Conservation (phyloP, 1,140 invertebrate species). For the Bombus vancouverensis region DNA sequence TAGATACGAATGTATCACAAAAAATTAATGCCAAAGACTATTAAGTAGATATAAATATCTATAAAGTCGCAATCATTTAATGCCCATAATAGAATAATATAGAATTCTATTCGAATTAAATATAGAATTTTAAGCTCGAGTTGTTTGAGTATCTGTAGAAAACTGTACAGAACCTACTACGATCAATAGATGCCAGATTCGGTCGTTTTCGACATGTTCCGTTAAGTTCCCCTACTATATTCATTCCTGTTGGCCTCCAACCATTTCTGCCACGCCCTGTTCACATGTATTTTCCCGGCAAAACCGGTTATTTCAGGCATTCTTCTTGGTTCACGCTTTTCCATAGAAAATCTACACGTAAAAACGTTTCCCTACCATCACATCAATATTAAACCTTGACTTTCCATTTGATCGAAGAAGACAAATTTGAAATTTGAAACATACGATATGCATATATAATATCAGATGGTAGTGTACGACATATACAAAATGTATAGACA, state of each 20-base stretch:
- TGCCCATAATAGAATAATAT: not conserved
- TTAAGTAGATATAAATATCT: not conserved
- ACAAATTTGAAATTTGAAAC: not conserved
- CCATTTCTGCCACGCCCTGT: constrained; percentile 63
- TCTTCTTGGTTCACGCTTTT: constrained; percentile 30
- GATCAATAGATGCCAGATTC: constrained; percentile 67
- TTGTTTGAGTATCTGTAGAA: constrained; percentile 45
- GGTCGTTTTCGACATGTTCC: constrained; percentile 68
- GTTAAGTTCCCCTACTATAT: constrained; percentile 70
- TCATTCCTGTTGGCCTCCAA: constrained; percentile 58
- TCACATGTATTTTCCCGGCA: constrained; percentile 36
- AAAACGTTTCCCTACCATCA: constrained; percentile 14
- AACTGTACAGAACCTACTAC: constrained; percentile 47
- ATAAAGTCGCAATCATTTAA: not conserved
- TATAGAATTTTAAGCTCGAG: constrained; percentile 43
- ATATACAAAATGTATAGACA: not conserved
- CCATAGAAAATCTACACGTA: constrained; percentile 1
- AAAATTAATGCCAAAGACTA: not conserved
- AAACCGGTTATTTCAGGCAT: constrained; percentile 56
- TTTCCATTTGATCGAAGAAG: not conserved
- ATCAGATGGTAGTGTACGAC: not conserved
- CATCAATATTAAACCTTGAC: not conserved
- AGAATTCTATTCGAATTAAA: constrained; percentile 32
- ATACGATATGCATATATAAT: not conserved
- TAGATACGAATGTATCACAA: not conserved